phyloP scores from a whole-genome alignment of 2,113 vertebrate species.

The Tapirus terrestris region DNA sequence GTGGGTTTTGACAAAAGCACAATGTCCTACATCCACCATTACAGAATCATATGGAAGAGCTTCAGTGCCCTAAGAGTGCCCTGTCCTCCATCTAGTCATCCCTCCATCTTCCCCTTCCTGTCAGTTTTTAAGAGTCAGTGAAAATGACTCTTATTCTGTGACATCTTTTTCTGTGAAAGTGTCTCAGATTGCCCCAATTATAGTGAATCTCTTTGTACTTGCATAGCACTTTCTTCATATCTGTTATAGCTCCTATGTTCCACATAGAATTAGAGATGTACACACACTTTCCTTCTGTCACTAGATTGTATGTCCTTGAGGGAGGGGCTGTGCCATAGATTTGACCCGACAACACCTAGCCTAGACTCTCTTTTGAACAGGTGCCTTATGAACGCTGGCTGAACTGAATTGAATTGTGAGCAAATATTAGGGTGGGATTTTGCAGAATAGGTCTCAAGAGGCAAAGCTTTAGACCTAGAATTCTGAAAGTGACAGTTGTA shows the following conservation, averaged over 20 bases:
- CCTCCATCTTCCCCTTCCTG: background rate
- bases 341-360: background rate
- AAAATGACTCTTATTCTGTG: background rate
- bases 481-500: background rate
- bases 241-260: background rate
- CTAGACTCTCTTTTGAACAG: background rate
- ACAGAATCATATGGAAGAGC: background rate
- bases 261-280: background rate
- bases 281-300: background rate
- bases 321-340: background rate
- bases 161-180: background rate
- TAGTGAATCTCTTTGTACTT: background rate
- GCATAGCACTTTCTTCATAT: background rate
- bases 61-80: background rate
- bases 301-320: background rate
- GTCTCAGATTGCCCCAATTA: background rate
- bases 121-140: background rate
- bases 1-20: slow-evolving; percentile 19
- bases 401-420: background rate
- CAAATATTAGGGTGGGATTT: background rate
- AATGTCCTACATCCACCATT: background rate
- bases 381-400: background rate
- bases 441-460: slow-evolving; percentile 10
- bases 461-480: background rate
- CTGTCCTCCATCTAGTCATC: background rate